Conservation (phyloP, 2,797 vertebrate species). For the Pseudotriccus pelzelni region DNA sequence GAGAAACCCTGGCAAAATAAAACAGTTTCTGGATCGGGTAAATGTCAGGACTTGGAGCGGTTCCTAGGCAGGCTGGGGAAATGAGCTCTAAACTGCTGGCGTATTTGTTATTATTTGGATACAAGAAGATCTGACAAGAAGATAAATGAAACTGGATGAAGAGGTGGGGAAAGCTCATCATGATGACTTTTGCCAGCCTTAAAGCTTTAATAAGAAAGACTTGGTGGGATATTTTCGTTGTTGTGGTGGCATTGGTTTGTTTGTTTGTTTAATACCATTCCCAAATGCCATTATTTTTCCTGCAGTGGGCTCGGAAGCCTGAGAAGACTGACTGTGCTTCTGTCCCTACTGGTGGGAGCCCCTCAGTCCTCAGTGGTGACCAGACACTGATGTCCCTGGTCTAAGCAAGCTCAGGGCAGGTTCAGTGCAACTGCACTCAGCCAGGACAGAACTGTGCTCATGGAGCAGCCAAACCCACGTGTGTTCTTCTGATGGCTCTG, state of each 20-base stretch:
- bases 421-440: fast-evolving
- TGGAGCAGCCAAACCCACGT: fast-evolving
- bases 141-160: neutral
- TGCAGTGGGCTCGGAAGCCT: neutral
- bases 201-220: neutral
- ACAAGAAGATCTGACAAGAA: neutral
- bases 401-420: neutral
- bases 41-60: neutral
- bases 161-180: neutral
- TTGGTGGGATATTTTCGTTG: neutral
- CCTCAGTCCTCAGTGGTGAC: neutral
- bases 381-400: fast-evolving
- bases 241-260: neutral
- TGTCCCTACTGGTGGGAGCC: neutral
- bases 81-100: neutral
- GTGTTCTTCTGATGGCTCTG: neutral
- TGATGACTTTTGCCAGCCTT: neutral
- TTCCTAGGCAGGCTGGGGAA: neutral
- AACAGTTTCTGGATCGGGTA: neutral
- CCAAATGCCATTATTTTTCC: neutral
- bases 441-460: neutral
- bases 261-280: neutral
- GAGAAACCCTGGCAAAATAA: neutral
- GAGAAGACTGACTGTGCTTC: fast-evolving
- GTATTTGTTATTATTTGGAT: neutral